Evolutionary conservation across 2,888 invertebrate species (phyloP), one percentile per base, ranked within the genome.

Genomic region (Neoitamus cyanurus): DNA sequence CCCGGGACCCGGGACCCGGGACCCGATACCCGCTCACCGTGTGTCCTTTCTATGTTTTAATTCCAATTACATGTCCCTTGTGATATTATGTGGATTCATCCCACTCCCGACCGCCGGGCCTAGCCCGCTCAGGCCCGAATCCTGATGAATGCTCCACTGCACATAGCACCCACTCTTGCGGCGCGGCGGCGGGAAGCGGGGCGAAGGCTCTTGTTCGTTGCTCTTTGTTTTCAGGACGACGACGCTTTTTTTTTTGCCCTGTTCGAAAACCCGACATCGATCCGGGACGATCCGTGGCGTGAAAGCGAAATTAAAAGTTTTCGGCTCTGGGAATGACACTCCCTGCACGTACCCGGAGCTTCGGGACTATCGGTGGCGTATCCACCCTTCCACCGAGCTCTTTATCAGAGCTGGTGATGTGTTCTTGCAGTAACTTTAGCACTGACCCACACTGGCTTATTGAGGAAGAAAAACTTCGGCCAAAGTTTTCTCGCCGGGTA

Each of bases 11-110:
- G n/a, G 6, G 20, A 20, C 82, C 82, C 30, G 7, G 6, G 36
- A 3, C 70, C 28, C n/a, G 25, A 48, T 69, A 68, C n/a, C 31
- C 69, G 36, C 69, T 82, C 6, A 6, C 69, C 58, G 13, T 82
- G 82, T 82, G 82, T 82, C 68, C 84, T 77, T 48, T 77, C 84
- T 75, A 84, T 84, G 84, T 84, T 84, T 73, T 84, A 84, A 84
- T 84, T 84, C 84, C 78, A 84, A 84, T 84, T 84, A 84, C 84
- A 84, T 75, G 84, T 84, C 75, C 84, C 84, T 58, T 78, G 84
- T 37, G 78, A 77, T 75, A 84, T 84, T 84, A 68, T 84, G 77
- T 68, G 84, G 84, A 78, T 84, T 73, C 69, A 25, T 28, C 20
- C 25, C 82, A 82, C 28, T 69, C 69, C 34, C 58, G 7, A 9